phyloP scores from a whole-genome alignment of 2,888 invertebrate species.

The Drosophila meridiana region DNA sequence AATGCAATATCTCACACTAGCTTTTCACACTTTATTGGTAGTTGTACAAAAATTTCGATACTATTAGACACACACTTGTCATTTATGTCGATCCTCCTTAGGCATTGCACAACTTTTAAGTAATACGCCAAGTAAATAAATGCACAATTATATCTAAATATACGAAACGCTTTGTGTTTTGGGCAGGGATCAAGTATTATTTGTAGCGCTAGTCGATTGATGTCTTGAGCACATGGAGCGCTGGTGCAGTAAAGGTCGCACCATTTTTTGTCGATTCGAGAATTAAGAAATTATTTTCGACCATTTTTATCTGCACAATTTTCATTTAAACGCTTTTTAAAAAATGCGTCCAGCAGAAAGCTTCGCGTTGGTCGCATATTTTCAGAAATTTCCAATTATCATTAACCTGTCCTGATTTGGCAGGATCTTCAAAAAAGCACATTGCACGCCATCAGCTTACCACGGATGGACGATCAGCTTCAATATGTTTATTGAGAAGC shows the following conservation, averaged over 20 bases:
- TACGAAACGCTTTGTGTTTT: background rate
- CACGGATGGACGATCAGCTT: too few relatives aligned
- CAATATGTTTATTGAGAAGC: too few relatives aligned
- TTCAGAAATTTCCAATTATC: too few relatives aligned
- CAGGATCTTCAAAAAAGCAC: too few relatives aligned
- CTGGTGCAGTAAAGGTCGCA: background rate
- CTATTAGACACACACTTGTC: constrained; percentile 1
- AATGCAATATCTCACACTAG: constrained; percentile 1
- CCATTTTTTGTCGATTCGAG: background rate
- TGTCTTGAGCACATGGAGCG: background rate
- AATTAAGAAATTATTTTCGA: background rate
- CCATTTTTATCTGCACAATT: background rate
- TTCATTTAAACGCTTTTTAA: too few relatives aligned
- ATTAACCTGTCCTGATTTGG: too few relatives aligned
- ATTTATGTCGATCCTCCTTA: background rate
- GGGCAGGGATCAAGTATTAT: background rate
- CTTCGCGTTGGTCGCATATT: too few relatives aligned
- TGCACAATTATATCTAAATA: constrained; percentile 2
- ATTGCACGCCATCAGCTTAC: too few relatives aligned
- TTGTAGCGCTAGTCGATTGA: background rate
- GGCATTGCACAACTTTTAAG: background rate
- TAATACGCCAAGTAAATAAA: constrained; percentile 7
- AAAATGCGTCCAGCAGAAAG: too few relatives aligned
- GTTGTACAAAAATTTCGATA: background rate
- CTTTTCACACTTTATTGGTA: background rate